Evolutionary conservation across 1,140 invertebrate genomes (phyloP).

Genomic region (Xylocopa sonorina): DNA sequence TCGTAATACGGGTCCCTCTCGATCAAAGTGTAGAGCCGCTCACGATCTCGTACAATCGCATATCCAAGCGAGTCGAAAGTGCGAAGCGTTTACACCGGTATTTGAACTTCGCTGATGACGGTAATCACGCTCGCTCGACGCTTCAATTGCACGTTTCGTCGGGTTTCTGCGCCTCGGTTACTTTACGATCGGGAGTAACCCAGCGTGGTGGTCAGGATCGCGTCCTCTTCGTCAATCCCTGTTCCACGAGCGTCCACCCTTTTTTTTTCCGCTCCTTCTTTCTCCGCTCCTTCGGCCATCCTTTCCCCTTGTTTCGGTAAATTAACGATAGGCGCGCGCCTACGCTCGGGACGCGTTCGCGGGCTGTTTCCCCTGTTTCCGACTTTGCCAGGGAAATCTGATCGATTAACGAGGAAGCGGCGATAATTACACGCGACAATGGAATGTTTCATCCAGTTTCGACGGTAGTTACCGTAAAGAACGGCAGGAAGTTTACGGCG

Average conservation of each 20-base stretch:
- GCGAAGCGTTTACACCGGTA: slow-evolving; percentile 74
- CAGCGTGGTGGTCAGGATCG: slow-evolving; percentile 66
- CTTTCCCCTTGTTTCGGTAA: slow-evolving; percentile 26
- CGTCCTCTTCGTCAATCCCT: slow-evolving; percentile 56
- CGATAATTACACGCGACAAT: too few species aligned
- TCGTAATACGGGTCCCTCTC: slow-evolving; percentile 59
- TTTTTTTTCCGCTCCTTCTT: background rate
- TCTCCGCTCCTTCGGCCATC: background rate
- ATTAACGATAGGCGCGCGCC: slow-evolving; percentile 38
- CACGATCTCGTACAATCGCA: slow-evolving; percentile 69
- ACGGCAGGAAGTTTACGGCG: too few species aligned
- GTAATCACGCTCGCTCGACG: slow-evolving; percentile 72
- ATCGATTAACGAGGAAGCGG: slow-evolving; percentile 12
- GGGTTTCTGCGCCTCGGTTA: slow-evolving; percentile 73
- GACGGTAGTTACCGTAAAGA: too few species aligned
- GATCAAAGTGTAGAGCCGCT: slow-evolving; percentile 65
- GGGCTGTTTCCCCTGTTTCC: background rate
- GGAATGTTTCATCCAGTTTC: too few species aligned
- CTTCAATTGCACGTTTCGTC: slow-evolving; percentile 77
- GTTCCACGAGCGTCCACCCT: background rate
- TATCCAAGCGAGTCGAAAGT: slow-evolving; percentile 71
- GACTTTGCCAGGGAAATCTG: background rate
- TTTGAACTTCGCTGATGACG: slow-evolving; percentile 76
- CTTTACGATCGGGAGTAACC: slow-evolving; percentile 73
- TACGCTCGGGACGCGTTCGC: background rate